A percentile compares a stretch with the other conserved stretches of the same genome.
These are phyloP conservation scores for Oreochromis grahami DNA, from an alignment of 2,797 vertebrate species.

Conservation along the genomic window DNA sequence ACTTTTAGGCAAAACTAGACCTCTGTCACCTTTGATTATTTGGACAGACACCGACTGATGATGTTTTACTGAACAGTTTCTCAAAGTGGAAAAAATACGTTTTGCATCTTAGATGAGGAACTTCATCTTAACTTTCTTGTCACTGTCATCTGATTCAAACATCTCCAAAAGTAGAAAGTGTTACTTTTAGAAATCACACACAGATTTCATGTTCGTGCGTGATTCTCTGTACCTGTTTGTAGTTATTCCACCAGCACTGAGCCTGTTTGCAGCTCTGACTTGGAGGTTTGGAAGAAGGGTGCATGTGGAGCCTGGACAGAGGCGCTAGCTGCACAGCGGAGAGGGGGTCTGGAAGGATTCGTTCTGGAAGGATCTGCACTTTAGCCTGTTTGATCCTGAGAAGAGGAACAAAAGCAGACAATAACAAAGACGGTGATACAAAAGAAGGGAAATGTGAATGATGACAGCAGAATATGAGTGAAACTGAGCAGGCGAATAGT, in stretches of 20 bases:
- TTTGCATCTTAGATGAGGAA: neutral
- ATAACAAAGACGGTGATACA: neutral
- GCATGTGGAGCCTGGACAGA: conserved; percentile 77
- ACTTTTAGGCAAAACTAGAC: neutral
- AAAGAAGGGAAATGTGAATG: neutral
- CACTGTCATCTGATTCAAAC: neutral
- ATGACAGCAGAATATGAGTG: neutral
- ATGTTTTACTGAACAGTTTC: neutral
- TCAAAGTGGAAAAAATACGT: neutral
- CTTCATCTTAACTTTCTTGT: neutral
- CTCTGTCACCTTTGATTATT: neutral
- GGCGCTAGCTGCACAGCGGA: conserved; percentile 85
- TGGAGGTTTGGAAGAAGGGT: conserved; percentile 71
- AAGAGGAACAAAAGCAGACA: neutral
- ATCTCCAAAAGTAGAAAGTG: neutral
- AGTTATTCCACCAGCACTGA: conserved; percentile 84
- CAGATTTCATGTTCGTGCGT: neutral
- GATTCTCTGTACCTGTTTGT: conserved; percentile 79
- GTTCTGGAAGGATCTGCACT: conserved; percentile 95
- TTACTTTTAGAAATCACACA: neutral
- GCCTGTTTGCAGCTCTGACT: conserved; percentile 75
- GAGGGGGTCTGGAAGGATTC: conserved; percentile 89
- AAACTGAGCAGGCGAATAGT: neutral
- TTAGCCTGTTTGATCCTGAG: conserved; percentile 92
- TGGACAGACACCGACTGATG: neutral